Base-by-base conservation (phyloP, 2,797 vertebrate genomes). In the Poeciliopsis paucimaculata region DNA sequence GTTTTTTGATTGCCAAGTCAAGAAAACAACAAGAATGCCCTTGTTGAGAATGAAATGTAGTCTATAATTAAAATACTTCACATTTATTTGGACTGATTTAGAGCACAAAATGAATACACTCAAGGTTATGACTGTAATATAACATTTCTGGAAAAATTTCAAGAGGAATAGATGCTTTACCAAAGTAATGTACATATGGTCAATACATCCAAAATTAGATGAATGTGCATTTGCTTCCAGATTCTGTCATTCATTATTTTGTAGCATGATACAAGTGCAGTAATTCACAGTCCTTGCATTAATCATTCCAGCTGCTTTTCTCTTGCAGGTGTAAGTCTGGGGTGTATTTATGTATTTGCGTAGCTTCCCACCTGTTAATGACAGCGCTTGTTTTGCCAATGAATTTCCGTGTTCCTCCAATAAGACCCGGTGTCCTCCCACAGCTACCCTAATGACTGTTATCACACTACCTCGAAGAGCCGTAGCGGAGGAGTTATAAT, bases 371-470 rank as follows among this genome's bases (percentile, higher is more conserved):
- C 92, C 94, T 95, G 94, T 92, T 94, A 94, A 94, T 92, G 92
- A 92, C 91, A 89, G 87, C 66, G 87, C 91, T 93, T 93, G 93
- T 94, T 94, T 93, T 93, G 93, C 87, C 90, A 92, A 90, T 91
- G 89, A 93, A 90, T 91, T 90, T 91, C 88, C 73, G 76, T 83
- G 90, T 89, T 91, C 89, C 91, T 92, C 89, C 93, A 94, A 94
- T 93, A 95, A 94, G 93, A 89, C 91, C 90, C 77, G 71, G 84
- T 92, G 93, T 94, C 89, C 93, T 92, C 94, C 95, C 93, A 94
- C 94, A 84, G 93, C 91, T 93, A 82, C 86, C 87, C 82, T 96
- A 95, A 95, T 95, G 90, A 96, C 94, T 96, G 94, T 96, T 95
- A 96, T 95, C 95, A 95, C 95, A 95, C 94, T 88, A 92, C 85